phyloP scores from a whole-genome alignment of 2,797 vertebrate species.

The Manis crassicaudata region DNA sequence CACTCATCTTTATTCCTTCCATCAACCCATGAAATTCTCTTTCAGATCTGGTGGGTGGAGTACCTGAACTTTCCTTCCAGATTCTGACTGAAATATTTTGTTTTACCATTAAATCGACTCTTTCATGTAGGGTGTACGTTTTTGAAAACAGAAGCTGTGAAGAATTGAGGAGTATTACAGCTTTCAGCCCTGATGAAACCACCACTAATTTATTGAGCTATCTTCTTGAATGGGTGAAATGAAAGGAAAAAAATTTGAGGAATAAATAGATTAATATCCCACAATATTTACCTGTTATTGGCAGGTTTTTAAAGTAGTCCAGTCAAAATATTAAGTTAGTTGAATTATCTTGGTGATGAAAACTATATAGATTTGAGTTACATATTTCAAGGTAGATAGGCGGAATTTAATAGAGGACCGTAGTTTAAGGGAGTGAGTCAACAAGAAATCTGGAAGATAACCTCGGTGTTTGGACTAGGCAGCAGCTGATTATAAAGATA shows the following conservation, averaged over 20 bases:
- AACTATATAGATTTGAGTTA: neutral
- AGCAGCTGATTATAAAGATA: neutral
- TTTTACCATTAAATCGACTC: neutral
- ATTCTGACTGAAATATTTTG: neutral
- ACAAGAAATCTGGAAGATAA: neutral
- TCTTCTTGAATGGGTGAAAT: neutral
- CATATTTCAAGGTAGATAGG: neutral
- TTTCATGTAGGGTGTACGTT: neutral
- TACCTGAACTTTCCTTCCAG: neutral
- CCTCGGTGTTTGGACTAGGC: neutral
- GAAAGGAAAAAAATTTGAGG: neutral
- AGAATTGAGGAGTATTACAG: neutral
- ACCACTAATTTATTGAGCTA: neutral
- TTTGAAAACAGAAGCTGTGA: neutral
- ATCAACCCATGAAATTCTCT: neutral
- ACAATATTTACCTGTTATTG: neutral
- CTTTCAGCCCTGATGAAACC: neutral
- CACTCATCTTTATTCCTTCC: neutral
- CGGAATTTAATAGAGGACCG: neutral
- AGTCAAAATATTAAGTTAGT: neutral
- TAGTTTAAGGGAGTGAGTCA: neutral
- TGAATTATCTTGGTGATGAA: neutral
- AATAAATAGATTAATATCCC: neutral
- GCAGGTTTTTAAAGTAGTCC: neutral
- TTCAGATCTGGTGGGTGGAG: neutral